Base-by-base conservation (phyloP, 2,113 vertebrate species). In the Apodemus sylvaticus region DNA sequence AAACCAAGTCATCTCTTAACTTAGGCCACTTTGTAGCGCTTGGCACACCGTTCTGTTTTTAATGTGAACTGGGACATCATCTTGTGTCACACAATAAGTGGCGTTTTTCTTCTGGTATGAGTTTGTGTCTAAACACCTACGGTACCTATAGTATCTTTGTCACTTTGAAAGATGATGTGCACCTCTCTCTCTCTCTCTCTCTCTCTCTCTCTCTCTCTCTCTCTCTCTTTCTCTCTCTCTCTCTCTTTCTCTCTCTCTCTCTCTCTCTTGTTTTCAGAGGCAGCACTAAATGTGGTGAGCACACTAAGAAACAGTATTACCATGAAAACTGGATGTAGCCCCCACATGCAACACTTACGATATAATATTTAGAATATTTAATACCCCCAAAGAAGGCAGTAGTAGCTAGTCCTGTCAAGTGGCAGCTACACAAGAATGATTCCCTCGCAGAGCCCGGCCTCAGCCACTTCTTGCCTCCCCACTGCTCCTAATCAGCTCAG, bases 311-410 rank as follows among this genome's bases (percentile, higher is more conserved):
- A n/a, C 39, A 5, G 36, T 58, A 87, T 68, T 73, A 45, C 93
- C 89, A 85, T 86, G 42, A 83, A 96, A 96, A 94, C 77, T 34
- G 77, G 29, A 89, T 95, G 73, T 39, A 4, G n/a, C 83, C 88
- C 24, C 66, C n/a, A 71, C 91, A 83, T 79, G 53, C 34, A 53
- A 34, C n/a, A 64, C 31, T 29, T 85, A 20, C 70, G 13, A 36
- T 70, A 87, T 13, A 16, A 36, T 70, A 87, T 13, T 89, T 55
- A 86, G 85, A 70, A 79, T 85, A 81, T 53, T 91, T 55, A 74
- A 60, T n/a, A 85, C 29, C 29, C 19, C 24, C 14, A 45, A 20
- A 58, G 36, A 58, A 19, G 14, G 78, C 29, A 36, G 31, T 60
- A 51, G 66, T 42, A 55, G 2, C 34, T 87, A 68, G 66, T 31